phyloP scores from a whole-genome alignment of 2,888 invertebrate genomes.

The Lasioglossum morio region DNA sequence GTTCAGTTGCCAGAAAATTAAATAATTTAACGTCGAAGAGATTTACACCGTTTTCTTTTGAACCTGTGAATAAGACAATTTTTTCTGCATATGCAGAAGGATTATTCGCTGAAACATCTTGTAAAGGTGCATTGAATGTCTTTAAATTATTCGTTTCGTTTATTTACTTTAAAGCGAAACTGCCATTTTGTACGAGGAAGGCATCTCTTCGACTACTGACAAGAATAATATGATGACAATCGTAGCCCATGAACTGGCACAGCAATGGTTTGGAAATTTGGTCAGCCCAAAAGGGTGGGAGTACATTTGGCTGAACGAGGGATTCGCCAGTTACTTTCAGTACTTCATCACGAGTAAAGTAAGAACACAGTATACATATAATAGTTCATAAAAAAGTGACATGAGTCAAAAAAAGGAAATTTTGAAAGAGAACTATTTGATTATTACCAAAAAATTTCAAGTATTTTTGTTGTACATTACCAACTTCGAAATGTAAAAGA shows the following conservation, averaged over 20 bases:
- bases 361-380: slow-evolving; percentile 2
- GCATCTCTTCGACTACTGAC: slow-evolving; percentile 43
- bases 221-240: slow-evolving; percentile 70
- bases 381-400: no score
- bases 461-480: no score
- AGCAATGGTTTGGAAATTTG: slow-evolving; percentile 86
- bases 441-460: no score
- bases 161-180: slow-evolving; percentile 67
- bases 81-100: no score
- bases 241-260: slow-evolving; percentile 86
- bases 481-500: no score
- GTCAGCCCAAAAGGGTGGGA: slow-evolving; percentile 84
- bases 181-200: slow-evolving; percentile 64
- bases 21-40: background rate
- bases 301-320: slow-evolving; percentile 85
- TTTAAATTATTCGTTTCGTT: background rate
- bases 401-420: no score
- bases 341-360: slow-evolving; percentile 80
- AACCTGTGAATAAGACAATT: no score
- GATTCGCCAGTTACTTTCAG: slow-evolving; percentile 86
- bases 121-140: background rate
- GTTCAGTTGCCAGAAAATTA: background rate
- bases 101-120: background rate
- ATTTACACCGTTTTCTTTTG: background rate
- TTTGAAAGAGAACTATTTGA: no score